Conservation (phyloP, 2,888 invertebrate genomes). For the Ectemnius continuus region DNA sequence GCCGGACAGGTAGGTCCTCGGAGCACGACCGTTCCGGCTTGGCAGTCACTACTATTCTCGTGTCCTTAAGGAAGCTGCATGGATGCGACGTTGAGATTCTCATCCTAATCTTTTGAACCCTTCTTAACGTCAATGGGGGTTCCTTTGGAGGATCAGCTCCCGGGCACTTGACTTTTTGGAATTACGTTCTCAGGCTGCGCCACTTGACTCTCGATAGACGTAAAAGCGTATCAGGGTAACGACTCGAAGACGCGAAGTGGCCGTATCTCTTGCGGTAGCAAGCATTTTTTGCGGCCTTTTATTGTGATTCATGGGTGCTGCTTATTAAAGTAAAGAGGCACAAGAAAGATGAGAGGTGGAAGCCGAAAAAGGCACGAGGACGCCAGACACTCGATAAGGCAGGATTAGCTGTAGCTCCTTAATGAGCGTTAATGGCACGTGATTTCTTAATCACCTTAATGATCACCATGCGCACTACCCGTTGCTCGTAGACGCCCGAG, state of each 20-base stretch:
- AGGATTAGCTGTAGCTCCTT: conserved; percentile 49
- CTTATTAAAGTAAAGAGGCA: conserved; percentile 16
- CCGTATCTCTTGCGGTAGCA: not conserved
- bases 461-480: conserved; percentile 45
- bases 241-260: no score
- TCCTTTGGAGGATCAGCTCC: conserved; percentile 31
- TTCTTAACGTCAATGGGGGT: conserved; percentile 39
- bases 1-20: conserved; percentile 49
- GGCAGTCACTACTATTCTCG: conserved; percentile 13
- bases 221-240: not conserved
- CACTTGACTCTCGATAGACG: conserved; percentile 3
- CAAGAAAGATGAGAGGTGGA: conserved; percentile 17
- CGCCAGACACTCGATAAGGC: conserved; percentile 23
- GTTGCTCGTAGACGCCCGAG: conserved; percentile 27
- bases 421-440: conserved; percentile 57
- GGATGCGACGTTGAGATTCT: conserved; percentile 13
- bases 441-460: conserved; percentile 58
- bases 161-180: conserved; percentile 51
- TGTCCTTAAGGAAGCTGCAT: conserved; percentile 21
- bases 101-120: conserved; percentile 53
- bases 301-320: not conserved
- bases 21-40: conserved; percentile 5
- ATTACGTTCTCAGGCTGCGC: not conserved
- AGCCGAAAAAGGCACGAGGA: conserved; percentile 21
- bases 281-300: not conserved